These are phyloP conservation scores for Eudemis profundana DNA, from an alignment of 2,888 invertebrate genomes.

Conservation along the genomic window DNA sequence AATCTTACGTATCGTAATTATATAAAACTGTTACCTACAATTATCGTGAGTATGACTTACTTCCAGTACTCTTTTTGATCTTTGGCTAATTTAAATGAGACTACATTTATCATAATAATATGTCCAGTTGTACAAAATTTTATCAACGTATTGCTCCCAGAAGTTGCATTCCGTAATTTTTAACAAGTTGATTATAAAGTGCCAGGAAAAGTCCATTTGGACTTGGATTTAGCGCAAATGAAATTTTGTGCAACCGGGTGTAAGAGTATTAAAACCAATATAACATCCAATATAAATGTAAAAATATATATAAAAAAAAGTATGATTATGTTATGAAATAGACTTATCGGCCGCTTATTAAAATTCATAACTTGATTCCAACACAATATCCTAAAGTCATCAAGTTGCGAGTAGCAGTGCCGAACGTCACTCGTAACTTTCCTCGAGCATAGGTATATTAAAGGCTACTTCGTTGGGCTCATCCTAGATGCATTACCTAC, in stretches of 20 bases:
- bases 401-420: no score
- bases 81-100: constrained; percentile 40
- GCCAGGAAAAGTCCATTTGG: no score
- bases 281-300: constrained; percentile 18
- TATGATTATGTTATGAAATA: constrained; percentile 32
- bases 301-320: neutral
- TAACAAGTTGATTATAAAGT: no score
- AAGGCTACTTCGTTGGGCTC: constrained; percentile 71
- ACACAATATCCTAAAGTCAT: neutral
- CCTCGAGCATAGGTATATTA: constrained; percentile 49
- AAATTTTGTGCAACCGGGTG: neutral
- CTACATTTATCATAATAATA: constrained; percentile 30
- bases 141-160: neutral
- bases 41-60: constrained; percentile 35
- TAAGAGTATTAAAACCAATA: constrained; percentile 39
- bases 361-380: constrained; percentile 17
- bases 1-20: constrained; percentile 15
- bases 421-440: constrained; percentile 10
- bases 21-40: constrained; percentile 17
- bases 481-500: constrained; percentile 72
- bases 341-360: neutral
- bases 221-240: neutral
- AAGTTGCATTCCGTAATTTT: neutral
- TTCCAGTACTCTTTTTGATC: constrained; percentile 33
- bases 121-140: neutral